Conservation (phyloP, 1,140 invertebrate genomes). For the Drosophila trapezifrons region DNA sequence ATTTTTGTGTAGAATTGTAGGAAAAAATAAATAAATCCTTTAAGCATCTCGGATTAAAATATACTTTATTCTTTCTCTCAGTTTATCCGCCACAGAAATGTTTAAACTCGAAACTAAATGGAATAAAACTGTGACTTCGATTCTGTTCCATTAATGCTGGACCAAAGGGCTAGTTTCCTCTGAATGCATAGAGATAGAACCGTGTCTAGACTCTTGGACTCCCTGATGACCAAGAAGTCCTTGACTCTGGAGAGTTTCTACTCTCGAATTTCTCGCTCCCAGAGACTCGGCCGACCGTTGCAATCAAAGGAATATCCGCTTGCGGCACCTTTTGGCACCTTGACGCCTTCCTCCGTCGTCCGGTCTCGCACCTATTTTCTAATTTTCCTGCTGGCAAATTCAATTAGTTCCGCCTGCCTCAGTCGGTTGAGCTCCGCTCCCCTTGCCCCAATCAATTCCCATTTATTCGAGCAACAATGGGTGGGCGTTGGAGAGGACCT, state of each 20-base stretch:
- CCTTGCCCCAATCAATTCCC: constrained; percentile 40
- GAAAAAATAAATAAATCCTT: no score
- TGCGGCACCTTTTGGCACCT: constrained; percentile 35
- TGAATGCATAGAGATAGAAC: background rate
- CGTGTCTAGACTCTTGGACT: background rate
- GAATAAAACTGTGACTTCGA: background rate
- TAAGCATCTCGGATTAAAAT: no score
- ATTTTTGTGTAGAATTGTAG: no score
- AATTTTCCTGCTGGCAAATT: constrained; percentile 49
- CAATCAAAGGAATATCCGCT: constrained; percentile 37
- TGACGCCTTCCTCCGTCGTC: constrained; percentile 28
- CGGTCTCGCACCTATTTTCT: constrained; percentile 38
- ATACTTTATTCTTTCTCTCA: background rate
- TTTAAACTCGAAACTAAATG: background rate
- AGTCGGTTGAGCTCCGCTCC: background rate
- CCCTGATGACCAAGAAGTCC: background rate
- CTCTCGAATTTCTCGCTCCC: background rate
- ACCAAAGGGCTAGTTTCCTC: background rate
- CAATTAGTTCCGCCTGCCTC: constrained; percentile 45
- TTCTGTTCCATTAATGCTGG: background rate
- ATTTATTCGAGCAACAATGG: constrained; percentile 36
- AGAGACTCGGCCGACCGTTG: background rate
- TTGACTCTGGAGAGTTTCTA: constrained; percentile 3
- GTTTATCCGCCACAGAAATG: background rate
- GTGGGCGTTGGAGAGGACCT: constrained; percentile 1